These are phyloP conservation scores for Drosophila tanythrix DNA, from an alignment of 2,888 invertebrate species.

Conservation along the genomic window DNA sequence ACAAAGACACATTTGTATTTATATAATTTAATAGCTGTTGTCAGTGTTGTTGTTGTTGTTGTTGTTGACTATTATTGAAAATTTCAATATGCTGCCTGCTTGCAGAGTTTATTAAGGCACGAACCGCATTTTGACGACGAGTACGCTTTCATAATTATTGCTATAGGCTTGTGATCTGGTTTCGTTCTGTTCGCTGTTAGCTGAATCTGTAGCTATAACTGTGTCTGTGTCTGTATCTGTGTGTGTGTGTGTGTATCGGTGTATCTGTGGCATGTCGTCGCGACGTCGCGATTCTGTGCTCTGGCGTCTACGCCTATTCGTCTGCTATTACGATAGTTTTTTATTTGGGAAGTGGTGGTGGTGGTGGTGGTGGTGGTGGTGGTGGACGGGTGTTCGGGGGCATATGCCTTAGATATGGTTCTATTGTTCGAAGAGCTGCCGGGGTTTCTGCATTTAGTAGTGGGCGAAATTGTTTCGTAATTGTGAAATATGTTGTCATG, in stretches of 20 bases:
- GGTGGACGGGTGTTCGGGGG: background rate
- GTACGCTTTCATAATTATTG: conserved; percentile 75
- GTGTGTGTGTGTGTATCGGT: background rate
- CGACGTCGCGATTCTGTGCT: conserved; percentile 40
- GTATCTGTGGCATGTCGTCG: conserved; percentile 48
- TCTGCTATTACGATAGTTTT: conserved; percentile 40
- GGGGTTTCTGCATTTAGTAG: conserved; percentile 58
- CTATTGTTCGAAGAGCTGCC: conserved; percentile 71
- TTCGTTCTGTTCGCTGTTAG: conserved; percentile 56
- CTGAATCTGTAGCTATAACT: conserved; percentile 6
- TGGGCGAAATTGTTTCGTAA: conserved; percentile 78
- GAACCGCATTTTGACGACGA: conserved; percentile 58
- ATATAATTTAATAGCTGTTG: conserved; percentile 56
- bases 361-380: no score
- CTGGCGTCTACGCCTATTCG: conserved; percentile 59
- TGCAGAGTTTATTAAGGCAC: conserved; percentile 73
- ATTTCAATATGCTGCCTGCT: conserved; percentile 68
- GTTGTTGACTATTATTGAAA: conserved; percentile 62
- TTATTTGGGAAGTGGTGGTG: background rate
- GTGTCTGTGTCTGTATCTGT: conserved; percentile 15
- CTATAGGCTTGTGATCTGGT: conserved; percentile 77
- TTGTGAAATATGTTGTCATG: conserved; percentile 77
- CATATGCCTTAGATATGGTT: conserved; percentile 16
- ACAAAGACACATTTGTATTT: conserved; percentile 23
- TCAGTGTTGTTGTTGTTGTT: conserved; percentile 42